A percentile compares a stretch with the other conserved stretches of the same genome.
phyloP scores from a whole-genome alignment of 2,113 vertebrate genomes.

The Egretta garzetta region DNA sequence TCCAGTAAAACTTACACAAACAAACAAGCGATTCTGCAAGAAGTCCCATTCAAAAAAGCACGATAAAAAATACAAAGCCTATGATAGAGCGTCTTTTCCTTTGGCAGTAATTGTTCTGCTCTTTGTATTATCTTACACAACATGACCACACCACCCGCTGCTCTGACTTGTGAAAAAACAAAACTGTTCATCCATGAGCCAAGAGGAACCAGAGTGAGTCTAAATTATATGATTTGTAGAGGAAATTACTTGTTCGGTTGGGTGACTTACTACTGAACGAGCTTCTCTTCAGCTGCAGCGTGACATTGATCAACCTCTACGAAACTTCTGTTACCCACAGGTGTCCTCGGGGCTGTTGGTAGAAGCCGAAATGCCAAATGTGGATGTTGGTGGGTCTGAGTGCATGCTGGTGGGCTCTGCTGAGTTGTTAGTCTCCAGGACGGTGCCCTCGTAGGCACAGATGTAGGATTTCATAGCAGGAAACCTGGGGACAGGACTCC shows the following conservation, averaged over 20 bases:
- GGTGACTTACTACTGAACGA: background rate
- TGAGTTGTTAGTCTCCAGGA: background rate
- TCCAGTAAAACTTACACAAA: constrained; percentile 24
- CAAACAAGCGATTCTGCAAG: constrained; percentile 27
- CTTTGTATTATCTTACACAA: constrained; percentile 55
- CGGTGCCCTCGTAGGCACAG: background rate
- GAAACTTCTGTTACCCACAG: background rate
- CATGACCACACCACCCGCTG: constrained; percentile 39
- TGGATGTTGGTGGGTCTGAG: background rate
- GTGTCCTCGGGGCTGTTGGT: background rate
- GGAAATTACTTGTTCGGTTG: background rate
- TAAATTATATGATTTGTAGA: background rate
- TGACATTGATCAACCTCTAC: background rate
- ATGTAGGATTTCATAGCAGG: background rate
- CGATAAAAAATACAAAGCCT: background rate
- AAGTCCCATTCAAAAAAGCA: background rate
- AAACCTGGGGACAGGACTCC: background rate
- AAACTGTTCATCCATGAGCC: constrained; percentile 9
- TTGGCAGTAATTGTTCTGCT: constrained; percentile 50
- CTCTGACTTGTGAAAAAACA: constrained; percentile 24
- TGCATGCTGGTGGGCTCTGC: background rate
- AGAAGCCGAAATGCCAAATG: background rate
- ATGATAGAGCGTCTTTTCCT: background rate
- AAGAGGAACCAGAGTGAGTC: constrained; percentile 21
- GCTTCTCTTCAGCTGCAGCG: background rate